A percentile compares a stretch with the other conserved stretches of the same genome.
These are phyloP conservation scores for Styela clava DNA, from an alignment of 23 tunicate genomes.

Conservation along the genomic window DNA sequence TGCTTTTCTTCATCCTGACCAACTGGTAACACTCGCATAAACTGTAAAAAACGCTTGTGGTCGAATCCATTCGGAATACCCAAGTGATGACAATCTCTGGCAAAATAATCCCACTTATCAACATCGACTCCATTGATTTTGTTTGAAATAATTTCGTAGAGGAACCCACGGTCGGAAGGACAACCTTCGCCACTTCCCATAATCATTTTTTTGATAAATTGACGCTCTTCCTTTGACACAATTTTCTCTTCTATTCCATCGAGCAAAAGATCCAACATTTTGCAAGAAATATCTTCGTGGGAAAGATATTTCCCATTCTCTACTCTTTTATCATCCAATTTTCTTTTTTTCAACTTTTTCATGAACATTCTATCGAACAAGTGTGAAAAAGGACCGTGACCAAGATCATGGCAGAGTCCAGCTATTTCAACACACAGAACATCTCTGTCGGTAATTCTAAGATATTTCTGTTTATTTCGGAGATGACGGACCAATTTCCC, in stretches of 20 bases:
- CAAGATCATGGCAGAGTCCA: constrained; percentile 83
- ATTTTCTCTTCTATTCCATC: constrained; percentile 16
- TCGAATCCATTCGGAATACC: constrained; percentile 75
- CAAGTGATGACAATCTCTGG: constrained; percentile 82
- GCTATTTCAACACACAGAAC: constrained; percentile 76
- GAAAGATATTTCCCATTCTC: constrained; percentile 33
- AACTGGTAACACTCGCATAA: constrained; percentile 41
- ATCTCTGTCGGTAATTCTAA: constrained; percentile 39
- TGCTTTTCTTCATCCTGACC: constrained; percentile 41
- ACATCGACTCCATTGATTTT: constrained; percentile 75
- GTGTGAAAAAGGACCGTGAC: constrained; percentile 97
- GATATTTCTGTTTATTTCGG: constrained; percentile 30
- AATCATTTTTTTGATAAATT: constrained; percentile 70
- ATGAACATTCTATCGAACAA: constrained; percentile 69
- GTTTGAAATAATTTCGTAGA: constrained; percentile 84
- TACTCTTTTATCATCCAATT: too few relatives aligned
- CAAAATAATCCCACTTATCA: constrained; percentile 95
- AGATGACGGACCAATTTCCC: constrained; percentile 53
- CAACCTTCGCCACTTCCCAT: neutral
- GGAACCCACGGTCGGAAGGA: constrained; percentile 19
- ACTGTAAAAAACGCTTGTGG: constrained; percentile 57
- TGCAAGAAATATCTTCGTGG: constrained; percentile 46
- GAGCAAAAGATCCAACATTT: constrained; percentile 37
- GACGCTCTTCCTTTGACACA: constrained; percentile 4
- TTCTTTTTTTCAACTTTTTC: too few relatives aligned